Evolutionary conservation across 2,888 invertebrate genomes (phyloP).

Genomic region (Eueremaeus valkanovi): DNA sequence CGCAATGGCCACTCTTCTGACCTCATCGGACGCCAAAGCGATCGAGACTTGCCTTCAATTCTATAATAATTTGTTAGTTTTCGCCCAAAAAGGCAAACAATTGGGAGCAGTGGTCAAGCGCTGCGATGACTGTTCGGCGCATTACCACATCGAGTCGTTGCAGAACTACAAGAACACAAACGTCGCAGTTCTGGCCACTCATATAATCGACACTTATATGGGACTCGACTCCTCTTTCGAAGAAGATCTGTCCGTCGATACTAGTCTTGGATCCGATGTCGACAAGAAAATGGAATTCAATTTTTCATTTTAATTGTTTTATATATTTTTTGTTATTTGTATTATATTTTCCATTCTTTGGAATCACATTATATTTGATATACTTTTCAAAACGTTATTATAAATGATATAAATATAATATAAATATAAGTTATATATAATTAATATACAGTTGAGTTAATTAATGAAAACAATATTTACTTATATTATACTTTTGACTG

Average conservation of each 20-base stretch:
- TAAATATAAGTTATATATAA: too few species aligned
- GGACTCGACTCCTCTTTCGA: neutral
- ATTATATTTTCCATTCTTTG: too few species aligned
- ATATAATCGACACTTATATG: slow-evolving; percentile 4
- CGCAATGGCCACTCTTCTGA: slow-evolving; percentile 7
- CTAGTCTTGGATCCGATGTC: neutral
- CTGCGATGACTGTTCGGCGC: neutral
- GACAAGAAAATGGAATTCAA: neutral
- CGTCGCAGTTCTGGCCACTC: slow-evolving; percentile 4
- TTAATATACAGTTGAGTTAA: too few species aligned
- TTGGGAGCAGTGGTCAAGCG: neutral
- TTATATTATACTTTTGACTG: too few species aligned
- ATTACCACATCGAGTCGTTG: neutral
- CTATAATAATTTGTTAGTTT: slow-evolving; percentile 7
- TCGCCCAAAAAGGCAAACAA: neutral
- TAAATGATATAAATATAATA: too few species aligned
- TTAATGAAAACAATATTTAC: too few species aligned
- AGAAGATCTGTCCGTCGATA: neutral
- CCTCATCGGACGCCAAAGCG: neutral
- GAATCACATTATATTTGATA: too few species aligned
- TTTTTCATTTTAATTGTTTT: neutral
- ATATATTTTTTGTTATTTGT: neutral
- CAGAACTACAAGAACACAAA: neutral
- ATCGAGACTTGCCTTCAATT: neutral
- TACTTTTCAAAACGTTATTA: too few species aligned